Evolutionary conservation across 2,888 invertebrate species (phyloP), one percentile per base, ranked within the genome.

Genomic region (Oscheius sp.): DNA sequence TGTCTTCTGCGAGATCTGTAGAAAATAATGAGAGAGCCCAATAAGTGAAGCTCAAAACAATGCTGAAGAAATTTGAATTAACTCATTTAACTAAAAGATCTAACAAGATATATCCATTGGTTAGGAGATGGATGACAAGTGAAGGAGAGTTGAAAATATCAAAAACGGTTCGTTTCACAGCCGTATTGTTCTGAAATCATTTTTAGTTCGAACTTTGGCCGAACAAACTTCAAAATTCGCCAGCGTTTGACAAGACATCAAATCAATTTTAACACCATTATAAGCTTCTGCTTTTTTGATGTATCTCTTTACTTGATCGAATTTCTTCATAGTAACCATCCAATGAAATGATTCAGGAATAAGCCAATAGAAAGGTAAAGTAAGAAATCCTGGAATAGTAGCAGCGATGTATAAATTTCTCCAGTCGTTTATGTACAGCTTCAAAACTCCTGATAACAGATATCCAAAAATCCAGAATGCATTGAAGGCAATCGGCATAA

Each of bases 11-110:
- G 17, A 86, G 70, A 25, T 86, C 84, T 0, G 79, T 79, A 15
- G 82, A 82, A 73, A 82, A 85, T 37, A 86, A 74, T 3, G 82
- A 83, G 0, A 86, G 71, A 0, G 79, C 84, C 86, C 86, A 86
- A 70, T 86, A 86, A 23, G 81, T 79, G n/a, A 75, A 72, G 66
- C 82, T 84, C 80, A 85, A 83, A 4, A 78, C 78, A n/a, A 81
- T 74, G 70, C 82, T 84, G 63, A 68, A n/a, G n/a, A n/a, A 73
- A 65, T 20, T 46, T 46, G 46, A 37, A 37, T 17, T 39, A 17
- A 17, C 4, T 52, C n/a, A 12, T 53, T 53, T 29, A 15, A 6
- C 15, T 15, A 48, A 20, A n/a, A 8, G 20, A 48, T 72, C 75
- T 75, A 46, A 83, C 83, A 81, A 71, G 57, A 84, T 74, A 53